Evolutionary conservation across 2,113 vertebrate species (phyloP).

Genomic region (Ochotona curzoniae): DNA sequence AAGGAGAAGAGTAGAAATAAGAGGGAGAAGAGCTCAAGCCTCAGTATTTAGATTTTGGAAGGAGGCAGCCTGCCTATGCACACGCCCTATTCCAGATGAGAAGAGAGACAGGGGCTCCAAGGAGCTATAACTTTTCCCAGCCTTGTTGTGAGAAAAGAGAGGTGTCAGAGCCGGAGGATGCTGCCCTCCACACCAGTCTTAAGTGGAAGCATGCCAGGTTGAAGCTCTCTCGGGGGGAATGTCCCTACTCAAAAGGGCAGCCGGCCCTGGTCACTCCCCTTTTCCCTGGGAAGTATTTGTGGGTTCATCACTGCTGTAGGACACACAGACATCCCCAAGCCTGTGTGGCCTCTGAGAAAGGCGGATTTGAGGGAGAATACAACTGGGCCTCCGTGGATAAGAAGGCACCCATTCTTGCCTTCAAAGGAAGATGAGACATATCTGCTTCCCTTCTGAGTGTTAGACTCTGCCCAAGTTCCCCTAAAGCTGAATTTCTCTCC

Average conservation of each 20-base stretch:
- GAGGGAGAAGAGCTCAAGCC: conserved; percentile 19
- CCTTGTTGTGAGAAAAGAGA: background rate
- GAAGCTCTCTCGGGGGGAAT: background rate
- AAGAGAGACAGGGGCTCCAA: background rate
- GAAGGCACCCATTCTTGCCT: background rate
- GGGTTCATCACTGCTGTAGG: conserved; percentile 60
- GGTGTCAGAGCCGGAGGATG: background rate
- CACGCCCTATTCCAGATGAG: background rate
- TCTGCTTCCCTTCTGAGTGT: background rate
- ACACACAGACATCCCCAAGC: background rate
- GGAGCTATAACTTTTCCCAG: background rate
- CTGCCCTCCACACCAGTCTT: background rate
- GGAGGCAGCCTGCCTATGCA: background rate
- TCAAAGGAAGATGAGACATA: background rate
- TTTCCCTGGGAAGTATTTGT: conserved; percentile 6
- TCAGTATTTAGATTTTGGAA: background rate
- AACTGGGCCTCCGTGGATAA: background rate
- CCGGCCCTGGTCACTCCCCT: background rate
- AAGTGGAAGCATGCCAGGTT: background rate
- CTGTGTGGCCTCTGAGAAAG: background rate
- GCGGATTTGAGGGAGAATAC: background rate
- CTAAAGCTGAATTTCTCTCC: background rate
- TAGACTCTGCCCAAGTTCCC: background rate
- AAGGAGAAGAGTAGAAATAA: background rate
- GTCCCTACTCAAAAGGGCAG: conserved; percentile 30